Evolutionary conservation across 2,797 vertebrate genomes (phyloP), one percentile per base, ranked within the genome.

Genomic region (Staurois parvus): DNA sequence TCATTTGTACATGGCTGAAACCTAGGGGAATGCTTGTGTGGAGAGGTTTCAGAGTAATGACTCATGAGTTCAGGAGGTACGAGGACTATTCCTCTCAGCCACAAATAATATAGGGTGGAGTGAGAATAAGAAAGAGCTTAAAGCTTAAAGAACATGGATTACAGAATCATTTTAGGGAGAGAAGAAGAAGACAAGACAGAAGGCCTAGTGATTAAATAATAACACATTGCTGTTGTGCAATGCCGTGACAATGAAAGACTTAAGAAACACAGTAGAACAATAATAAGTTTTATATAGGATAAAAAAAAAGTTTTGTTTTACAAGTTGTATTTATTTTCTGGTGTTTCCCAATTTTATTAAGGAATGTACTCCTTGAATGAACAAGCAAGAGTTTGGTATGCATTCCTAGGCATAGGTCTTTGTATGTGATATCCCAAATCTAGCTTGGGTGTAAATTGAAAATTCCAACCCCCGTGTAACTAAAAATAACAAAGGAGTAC

Each of bases 61-160:
- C 10, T 79, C 77, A 66, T 26, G 52, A 21, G 26, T 24, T 26
- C 15, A 29, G 26, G 19, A 42, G 30, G 59, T 66, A 42, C 34
- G 24, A 29, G 62, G 40, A 79, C 37, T 45, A 40, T 67, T 79
- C 9, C 45, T 30, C 40, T 30, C 77, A 79, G 37, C 24, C 77
- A 48, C 68, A 66, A 79, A 79, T 68, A 68, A 79, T 79, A 68
- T 24, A 24, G 28, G 77, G 77, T 79, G 77, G 66, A 66, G 64
- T n/a, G 26, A 45, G 30, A 68, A 40, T 15, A 30, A 68, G 62
- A 42, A 79, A 45, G 19, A 68, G 77, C 77, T 68, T 68, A 68
- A 13, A 68, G 77, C 77, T 68, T 68, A 68, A 48, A 29, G 34
- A 79, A 21, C 64, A 24, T 21, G 76, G 64, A 68, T 79, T 79